Evolutionary conservation across 2,888 invertebrate genomes (phyloP).

Genomic region (Microctonus brassicae): DNA sequence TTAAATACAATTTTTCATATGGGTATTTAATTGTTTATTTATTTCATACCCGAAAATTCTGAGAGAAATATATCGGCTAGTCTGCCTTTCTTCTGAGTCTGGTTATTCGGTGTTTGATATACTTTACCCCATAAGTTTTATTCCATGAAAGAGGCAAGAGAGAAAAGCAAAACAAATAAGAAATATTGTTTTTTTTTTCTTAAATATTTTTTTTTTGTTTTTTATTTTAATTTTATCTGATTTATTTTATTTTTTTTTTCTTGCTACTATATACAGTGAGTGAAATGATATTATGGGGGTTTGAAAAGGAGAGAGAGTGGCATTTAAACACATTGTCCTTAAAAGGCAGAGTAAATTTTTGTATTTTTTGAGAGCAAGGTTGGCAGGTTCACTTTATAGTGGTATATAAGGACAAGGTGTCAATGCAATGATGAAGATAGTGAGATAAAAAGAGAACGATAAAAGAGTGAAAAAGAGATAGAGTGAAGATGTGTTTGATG

Average conservation of each 20-base stretch:
- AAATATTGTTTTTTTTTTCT: constrained; percentile 40
- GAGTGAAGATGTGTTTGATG: constrained; percentile 1
- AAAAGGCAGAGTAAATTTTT: background rate
- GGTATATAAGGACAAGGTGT: constrained; percentile 30
- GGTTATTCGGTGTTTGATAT: constrained; percentile 81
- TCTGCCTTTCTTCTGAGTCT: constrained; percentile 85
- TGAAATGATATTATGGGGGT: background rate
- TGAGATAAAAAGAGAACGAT: background rate
- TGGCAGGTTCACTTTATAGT: background rate
- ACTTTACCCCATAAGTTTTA: constrained; percentile 74
- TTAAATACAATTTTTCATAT: background rate
- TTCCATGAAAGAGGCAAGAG: constrained; percentile 69
- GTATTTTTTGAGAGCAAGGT: constrained; percentile 25
- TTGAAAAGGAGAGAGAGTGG: background rate
- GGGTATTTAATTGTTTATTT: constrained; percentile 30
- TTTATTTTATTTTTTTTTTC: constrained; percentile 12
- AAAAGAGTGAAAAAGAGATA: background rate
- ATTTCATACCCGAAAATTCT: constrained; percentile 80
- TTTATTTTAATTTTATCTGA: background rate
- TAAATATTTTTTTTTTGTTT: constrained; percentile 12
- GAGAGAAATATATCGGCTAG: constrained; percentile 89
- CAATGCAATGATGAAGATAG: constrained; percentile 28
- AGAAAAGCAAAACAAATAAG: constrained; percentile 72
- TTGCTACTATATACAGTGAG: background rate
- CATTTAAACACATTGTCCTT: constrained; percentile 32